Evolutionary conservation across 2,797 vertebrate species (phyloP), one percentile per base, ranked within the genome.

Genomic region (Mallotus villosus): DNA sequence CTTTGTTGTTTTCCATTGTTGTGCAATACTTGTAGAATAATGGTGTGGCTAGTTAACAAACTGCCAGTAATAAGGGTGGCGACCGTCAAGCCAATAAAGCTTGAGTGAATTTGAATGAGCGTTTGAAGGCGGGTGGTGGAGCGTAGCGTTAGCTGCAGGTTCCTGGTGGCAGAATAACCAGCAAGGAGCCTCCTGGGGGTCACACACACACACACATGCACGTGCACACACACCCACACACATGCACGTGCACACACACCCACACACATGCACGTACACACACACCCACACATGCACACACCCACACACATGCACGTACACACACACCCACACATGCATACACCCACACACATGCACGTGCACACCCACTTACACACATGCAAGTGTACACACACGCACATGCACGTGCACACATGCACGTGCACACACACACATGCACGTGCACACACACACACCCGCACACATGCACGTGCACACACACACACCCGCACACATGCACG

Each of bases 111-210:
- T 37, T 63, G 41, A 27, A 29, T 60, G 58, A 25, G 21, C 2
- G 22, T 9, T 59, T 59, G 58, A 7, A 21, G 51, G 6, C 24
- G 22, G 74, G 62, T 58, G 5, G 12, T 4, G 16, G 34, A 74
- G 67, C 68, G 62, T 27, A 29, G 67, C 49, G 74, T 73, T 76
- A 81, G 79, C 81, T 82, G 83, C 74, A 71, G 60, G 49, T 59
- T 19, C 59, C 67, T 59, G 67, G 59, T 74, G 51, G 72, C 41
- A 63, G 68, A 12, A 0, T 66, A 78, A 77, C 74, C 61, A 76
- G 72, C 58, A 73, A 2, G 41, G 41, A 14, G 41, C 12, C 41
- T 41, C 65, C 74, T 74, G 77, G 41, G 63, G 63, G 24, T 71
- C 24, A 61, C 59, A 61, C 59, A 27, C 12, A 25, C 62, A 67